Evolutionary conservation across 2,888 invertebrate genomes (phyloP).

Genomic region (Calliphora vomitoria): DNA sequence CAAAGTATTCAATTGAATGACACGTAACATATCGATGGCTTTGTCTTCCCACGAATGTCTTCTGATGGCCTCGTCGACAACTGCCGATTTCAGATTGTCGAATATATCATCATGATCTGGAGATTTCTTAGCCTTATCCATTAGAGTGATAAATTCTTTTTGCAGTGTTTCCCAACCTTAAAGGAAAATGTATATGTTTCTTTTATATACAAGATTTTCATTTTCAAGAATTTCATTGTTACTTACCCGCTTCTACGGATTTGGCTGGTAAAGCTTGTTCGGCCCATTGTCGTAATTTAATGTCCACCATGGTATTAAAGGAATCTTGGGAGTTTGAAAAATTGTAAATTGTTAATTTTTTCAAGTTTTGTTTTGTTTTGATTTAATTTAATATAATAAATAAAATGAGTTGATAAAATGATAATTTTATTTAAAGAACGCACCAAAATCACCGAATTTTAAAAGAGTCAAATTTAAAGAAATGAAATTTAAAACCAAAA

Average conservation of each 20-base stretch:
- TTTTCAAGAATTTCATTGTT: background rate
- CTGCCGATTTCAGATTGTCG: slow-evolving; percentile 94
- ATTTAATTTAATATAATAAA: background rate
- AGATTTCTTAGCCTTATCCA: slow-evolving; percentile 88
- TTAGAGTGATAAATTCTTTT: slow-evolving; percentile 89
- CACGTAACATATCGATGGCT: slow-evolving; percentile 93
- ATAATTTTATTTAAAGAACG: slow-evolving; percentile 6
- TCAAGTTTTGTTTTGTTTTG: too few species aligned
- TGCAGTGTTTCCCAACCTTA: slow-evolving; percentile 91
- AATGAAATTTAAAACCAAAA: background rate
- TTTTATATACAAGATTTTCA: background rate
- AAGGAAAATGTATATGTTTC: slow-evolving; percentile 1
- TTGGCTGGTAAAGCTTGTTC: slow-evolving; percentile 94
- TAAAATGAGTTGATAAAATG: slow-evolving; percentile 11
- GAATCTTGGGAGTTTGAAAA: slow-evolving; percentile 86
- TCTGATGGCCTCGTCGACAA: slow-evolving; percentile 93
- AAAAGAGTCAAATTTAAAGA: background rate
- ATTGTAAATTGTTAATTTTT: slow-evolving; percentile 6
- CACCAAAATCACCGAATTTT: background rate
- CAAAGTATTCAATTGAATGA: slow-evolving; percentile 96
- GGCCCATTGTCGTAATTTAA: slow-evolving; percentile 98
- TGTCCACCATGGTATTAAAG: slow-evolving; percentile 95
- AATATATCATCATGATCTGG: slow-evolving; percentile 95
- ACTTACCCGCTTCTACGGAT: slow-evolving; percentile 90
- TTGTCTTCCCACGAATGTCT: slow-evolving; percentile 98